Evolutionary conservation across 2,888 invertebrate genomes (phyloP).

Genomic region (Xanthia togata): DNA sequence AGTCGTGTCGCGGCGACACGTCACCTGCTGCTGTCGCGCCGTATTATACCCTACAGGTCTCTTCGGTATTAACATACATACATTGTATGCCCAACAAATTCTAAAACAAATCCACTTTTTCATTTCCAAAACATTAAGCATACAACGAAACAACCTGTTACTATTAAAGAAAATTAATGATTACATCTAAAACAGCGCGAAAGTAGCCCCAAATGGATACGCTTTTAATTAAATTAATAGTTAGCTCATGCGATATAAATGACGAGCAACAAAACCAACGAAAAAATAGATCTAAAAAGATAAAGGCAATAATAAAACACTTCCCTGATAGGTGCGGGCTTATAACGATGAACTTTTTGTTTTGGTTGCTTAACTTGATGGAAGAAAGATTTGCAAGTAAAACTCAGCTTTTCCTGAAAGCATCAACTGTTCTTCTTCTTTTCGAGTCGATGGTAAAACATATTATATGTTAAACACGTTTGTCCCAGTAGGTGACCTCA

Average conservation of each 20-base stretch:
- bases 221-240: slow-evolving; percentile 90
- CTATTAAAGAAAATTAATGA: slow-evolving; percentile 74
- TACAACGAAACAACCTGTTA: slow-evolving; percentile 73
- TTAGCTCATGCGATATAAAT: slow-evolving; percentile 87
- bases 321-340: slow-evolving; percentile 79
- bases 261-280: slow-evolving; percentile 84
- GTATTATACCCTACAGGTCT: too few relatives aligned
- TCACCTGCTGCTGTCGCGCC: too few relatives aligned
- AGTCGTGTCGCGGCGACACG: too few relatives aligned
- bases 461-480: too few relatives aligned
- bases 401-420: neutral
- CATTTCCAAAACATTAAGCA: slow-evolving; percentile 68
- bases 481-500: too few relatives aligned
- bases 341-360: slow-evolving; percentile 37
- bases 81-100: neutral
- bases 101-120: slow-evolving; percentile 37
- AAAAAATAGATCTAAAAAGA: slow-evolving; percentile 86
- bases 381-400: neutral
- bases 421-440: too few relatives aligned
- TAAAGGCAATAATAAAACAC: slow-evolving; percentile 89
- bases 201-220: slow-evolving; percentile 81
- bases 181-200: slow-evolving; percentile 80
- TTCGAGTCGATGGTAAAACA: too few relatives aligned
- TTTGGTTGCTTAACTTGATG: neutral
- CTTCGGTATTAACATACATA: too few relatives aligned